Evolutionary conservation across 1,140 invertebrate species (phyloP).

Genomic region (Arctopsyche grandis): DNA sequence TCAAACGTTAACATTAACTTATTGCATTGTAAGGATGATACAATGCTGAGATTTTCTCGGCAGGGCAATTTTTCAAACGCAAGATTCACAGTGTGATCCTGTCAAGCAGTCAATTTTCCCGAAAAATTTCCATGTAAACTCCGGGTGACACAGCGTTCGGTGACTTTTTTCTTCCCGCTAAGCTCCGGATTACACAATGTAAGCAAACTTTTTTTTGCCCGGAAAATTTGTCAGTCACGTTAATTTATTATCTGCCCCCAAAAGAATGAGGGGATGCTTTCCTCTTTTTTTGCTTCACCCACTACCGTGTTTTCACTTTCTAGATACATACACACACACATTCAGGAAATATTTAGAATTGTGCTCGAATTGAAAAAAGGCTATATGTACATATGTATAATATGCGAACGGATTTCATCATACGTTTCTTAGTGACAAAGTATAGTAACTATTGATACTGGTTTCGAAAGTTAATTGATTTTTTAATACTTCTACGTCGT

Average conservation of each 20-base stretch:
- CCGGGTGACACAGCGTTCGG: slow-evolving; percentile 10
- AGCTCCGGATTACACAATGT: slow-evolving; percentile 30
- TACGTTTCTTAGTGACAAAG: too few species aligned
- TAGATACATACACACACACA: background rate
- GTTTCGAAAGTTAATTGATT: too few species aligned
- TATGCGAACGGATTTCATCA: too few species aligned
- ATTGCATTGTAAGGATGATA: background rate
- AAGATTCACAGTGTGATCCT: slow-evolving; percentile 19
- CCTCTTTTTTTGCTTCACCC: background rate
- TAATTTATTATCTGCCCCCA: slow-evolving; percentile 36
- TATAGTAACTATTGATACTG: too few species aligned
- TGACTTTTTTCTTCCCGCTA: slow-evolving; percentile 14
- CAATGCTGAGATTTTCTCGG: background rate
- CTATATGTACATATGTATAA: too few species aligned
- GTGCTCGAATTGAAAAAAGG: too few species aligned
- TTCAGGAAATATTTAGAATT: too few species aligned
- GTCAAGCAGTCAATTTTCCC: slow-evolving; percentile 36
- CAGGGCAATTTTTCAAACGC: slow-evolving; percentile 12
- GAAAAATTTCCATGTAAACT: slow-evolving; percentile 39
- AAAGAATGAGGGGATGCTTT: background rate
- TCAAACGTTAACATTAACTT: too few species aligned
- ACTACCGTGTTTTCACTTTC: background rate
- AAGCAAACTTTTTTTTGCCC: slow-evolving; percentile 38
- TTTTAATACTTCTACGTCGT: too few species aligned
- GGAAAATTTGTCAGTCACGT: slow-evolving; percentile 45